phyloP scores from a whole-genome alignment of 1,140 invertebrate species.

The Hycleus cichorii region DNA sequence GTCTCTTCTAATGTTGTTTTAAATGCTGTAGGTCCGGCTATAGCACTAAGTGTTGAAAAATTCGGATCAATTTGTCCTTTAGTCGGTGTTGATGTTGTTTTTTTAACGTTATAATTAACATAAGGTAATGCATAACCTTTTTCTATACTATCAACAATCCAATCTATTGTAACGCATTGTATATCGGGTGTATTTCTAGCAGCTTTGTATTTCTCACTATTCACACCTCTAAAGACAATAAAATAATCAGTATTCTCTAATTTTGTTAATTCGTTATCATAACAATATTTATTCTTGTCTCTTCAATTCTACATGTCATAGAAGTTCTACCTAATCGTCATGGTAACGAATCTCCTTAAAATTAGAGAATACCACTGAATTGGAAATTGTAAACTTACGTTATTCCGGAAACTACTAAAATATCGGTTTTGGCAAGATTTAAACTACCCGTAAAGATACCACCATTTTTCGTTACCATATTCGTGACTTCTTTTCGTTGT shows the following conservation, averaged over 20 bases:
- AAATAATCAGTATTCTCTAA: too few species aligned
- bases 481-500: conserved; percentile 63
- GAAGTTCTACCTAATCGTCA: too few species aligned
- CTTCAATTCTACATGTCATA: too few species aligned
- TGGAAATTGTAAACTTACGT: conserved; percentile 43
- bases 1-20: conserved; percentile 8
- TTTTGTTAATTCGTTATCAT: too few species aligned
- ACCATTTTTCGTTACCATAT: conserved; percentile 65
- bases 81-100: conserved; percentile 49
- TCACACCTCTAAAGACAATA: conserved; percentile 39
- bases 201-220: conserved; percentile 74
- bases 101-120: conserved; percentile 55
- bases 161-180: conserved; percentile 60
- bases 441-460: conserved; percentile 52
- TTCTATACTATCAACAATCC: conserved; percentile 70
- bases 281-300: too few species aligned
- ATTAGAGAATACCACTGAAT: too few species aligned
- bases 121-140: conserved; percentile 66
- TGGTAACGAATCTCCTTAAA: conserved; percentile 5
- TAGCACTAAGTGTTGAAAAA: conserved; percentile 37
- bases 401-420: conserved; percentile 42
- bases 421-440: conserved; percentile 46
- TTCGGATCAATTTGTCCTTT: conserved; percentile 39
- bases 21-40: conserved; percentile 3
- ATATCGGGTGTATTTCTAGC: conserved; percentile 66